Evolutionary conservation across 53 echinoderm and acorn worm species (phyloP).

Genomic region (Arbacia lixula): DNA sequence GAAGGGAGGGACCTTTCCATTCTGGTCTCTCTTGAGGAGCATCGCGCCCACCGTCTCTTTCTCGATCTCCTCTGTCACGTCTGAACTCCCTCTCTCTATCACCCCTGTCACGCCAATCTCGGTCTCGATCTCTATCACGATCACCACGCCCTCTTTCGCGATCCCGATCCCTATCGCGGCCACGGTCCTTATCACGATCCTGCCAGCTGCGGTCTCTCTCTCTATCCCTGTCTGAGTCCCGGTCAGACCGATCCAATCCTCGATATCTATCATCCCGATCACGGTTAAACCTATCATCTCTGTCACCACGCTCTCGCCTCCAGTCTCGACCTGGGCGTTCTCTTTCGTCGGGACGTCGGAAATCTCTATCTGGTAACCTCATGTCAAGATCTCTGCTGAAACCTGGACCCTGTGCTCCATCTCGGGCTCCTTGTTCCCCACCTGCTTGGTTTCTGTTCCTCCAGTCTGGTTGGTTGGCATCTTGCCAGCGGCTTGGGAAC

Average conservation of each 20-base stretch:
- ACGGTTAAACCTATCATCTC: slow-evolving; percentile 13
- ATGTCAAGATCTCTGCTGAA: slow-evolving; percentile 68
- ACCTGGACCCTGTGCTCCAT: slow-evolving; percentile 29
- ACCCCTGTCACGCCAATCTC: slow-evolving; percentile 69
- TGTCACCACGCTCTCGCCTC: slow-evolving; percentile 40
- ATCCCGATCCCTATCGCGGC: slow-evolving; percentile 59
- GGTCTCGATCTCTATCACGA: slow-evolving; percentile 68
- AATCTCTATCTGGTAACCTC: slow-evolving; percentile 57
- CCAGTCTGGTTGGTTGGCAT: slow-evolving; percentile 40
- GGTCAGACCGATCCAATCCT: slow-evolving; percentile 64
- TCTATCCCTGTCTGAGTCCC: slow-evolving; percentile 62
- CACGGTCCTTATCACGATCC: slow-evolving; percentile 60
- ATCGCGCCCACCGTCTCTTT: slow-evolving; percentile 73
- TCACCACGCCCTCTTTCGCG: slow-evolving; percentile 63
- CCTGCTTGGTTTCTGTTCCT: slow-evolving; percentile 29
- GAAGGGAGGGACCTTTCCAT: slow-evolving; percentile 5
- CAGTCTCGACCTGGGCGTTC: slow-evolving; percentile 55
- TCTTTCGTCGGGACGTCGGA: slow-evolving; percentile 55
- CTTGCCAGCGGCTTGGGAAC: slow-evolving; percentile 42
- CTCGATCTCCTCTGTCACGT: slow-evolving; percentile 72
- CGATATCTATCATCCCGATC: slow-evolving; percentile 48
- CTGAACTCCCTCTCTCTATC: slow-evolving; percentile 74
- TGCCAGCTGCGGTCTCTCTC: slow-evolving; percentile 58
- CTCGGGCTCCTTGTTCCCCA: slow-evolving; percentile 31
- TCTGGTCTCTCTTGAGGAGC: slow-evolving; percentile 10